These are phyloP conservation scores for Siniperca undulata DNA, from an alignment of 2,797 vertebrate genomes.

Conservation along the genomic window DNA sequence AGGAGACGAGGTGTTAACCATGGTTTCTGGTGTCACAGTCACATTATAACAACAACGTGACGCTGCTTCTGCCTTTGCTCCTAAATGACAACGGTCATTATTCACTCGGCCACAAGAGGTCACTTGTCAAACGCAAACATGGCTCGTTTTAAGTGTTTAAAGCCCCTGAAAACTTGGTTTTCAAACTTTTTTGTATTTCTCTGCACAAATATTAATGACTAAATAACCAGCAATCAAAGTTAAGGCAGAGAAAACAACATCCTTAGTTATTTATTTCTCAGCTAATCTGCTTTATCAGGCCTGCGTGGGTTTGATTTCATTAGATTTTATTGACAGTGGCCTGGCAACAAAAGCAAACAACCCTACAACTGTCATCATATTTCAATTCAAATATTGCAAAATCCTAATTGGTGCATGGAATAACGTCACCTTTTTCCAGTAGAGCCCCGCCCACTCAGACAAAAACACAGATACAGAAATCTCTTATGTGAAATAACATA, in stretches of 20 bases:
- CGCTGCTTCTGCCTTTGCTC: background rate
- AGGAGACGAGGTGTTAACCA: background rate
- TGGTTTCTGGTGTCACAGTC: background rate
- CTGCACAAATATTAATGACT: background rate
- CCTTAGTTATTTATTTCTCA: background rate
- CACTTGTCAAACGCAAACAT: background rate
- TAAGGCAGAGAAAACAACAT: background rate
- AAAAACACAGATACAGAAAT: constrained; percentile 3
- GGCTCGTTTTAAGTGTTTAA: fast-evolving
- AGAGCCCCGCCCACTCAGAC: background rate
- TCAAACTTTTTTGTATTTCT: background rate
- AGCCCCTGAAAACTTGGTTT: background rate
- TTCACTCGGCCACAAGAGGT: background rate
- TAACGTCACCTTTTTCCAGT: background rate
- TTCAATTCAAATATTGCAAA: background rate
- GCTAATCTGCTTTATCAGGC: background rate
- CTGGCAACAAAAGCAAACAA: background rate
- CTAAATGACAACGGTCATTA: background rate
- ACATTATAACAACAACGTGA: background rate
- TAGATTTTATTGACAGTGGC: background rate
- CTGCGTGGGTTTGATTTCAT: background rate
- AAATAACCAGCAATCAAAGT: background rate
- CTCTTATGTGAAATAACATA: constrained; percentile 16
- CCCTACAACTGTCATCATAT: background rate
- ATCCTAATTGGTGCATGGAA: background rate